Evolutionary conservation across 2,797 vertebrate species (phyloP).

Genomic region (Nyctibius grandis): DNA sequence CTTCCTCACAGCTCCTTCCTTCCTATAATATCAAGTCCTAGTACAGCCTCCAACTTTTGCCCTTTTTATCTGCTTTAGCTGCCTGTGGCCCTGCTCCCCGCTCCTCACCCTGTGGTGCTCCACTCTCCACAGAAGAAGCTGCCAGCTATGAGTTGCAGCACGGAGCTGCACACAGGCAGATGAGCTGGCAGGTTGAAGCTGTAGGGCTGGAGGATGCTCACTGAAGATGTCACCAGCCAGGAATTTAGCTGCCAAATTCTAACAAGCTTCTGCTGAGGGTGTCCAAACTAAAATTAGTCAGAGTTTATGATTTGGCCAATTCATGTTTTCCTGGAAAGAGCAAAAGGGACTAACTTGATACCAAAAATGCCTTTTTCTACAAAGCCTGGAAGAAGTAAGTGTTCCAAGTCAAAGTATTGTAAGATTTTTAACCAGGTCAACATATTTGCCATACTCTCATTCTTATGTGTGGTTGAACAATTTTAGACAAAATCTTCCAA

Average conservation of each 20-base stretch:
- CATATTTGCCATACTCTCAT: background rate
- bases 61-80: background rate
- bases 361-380: background rate
- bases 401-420: background rate
- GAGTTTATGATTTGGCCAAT: background rate
- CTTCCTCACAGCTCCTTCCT: background rate
- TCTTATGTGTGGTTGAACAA: background rate
- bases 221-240: background rate
- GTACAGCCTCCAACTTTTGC: background rate
- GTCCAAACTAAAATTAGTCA: conserved; percentile 1
- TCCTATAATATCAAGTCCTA: background rate
- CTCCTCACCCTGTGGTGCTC: background rate
- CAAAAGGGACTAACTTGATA: background rate
- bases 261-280: background rate
- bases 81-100: background rate
- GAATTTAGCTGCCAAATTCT: background rate
- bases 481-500: background rate
- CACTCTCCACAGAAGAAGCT: fast-evolving
- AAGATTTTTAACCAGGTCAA: background rate
- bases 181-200: background rate
- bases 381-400: background rate
- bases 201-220: background rate
- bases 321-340: background rate
- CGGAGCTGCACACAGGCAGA: background rate
- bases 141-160: background rate